These are phyloP conservation scores for Phalloptychus januarius DNA, from an alignment of 2,797 vertebrate genomes.

Conservation along the genomic window DNA sequence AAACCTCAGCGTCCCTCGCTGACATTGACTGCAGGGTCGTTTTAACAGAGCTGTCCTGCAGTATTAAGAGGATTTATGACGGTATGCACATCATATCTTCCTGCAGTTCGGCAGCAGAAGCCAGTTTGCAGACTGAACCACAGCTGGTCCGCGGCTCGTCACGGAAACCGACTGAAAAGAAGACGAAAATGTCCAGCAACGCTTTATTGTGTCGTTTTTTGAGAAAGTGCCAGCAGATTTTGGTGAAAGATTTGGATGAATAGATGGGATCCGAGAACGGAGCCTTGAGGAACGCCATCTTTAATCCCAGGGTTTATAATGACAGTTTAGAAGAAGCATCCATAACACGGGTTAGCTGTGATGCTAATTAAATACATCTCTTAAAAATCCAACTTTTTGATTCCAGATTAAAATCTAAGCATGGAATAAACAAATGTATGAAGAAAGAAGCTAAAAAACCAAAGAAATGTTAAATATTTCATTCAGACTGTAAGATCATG, in stretches of 20 bases:
- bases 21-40: slow-evolving; percentile 1
- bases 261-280: background rate
- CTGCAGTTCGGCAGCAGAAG: background rate
- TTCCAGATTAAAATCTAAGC: too few relatives aligned
- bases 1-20: background rate
- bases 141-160: background rate
- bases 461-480: too few relatives aligned
- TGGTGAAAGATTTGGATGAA: background rate
- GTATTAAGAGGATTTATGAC: slow-evolving; percentile 1
- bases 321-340: background rate
- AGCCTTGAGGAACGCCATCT: background rate
- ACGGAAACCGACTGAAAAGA: too few relatives aligned
- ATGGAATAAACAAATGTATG: too few relatives aligned
- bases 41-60: slow-evolving; percentile 1
- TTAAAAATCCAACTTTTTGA: too few relatives aligned
- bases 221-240: background rate
- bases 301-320: background rate
- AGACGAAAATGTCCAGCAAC: background rate
- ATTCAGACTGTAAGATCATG: too few relatives aligned
- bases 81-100: background rate
- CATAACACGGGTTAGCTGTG: too few relatives aligned
- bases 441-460: too few relatives aligned
- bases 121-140: background rate
- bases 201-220: background rate
- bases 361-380: too few relatives aligned